Percentiles rank a stretch among this genome's conserved stretches.
These are phyloP conservation scores for Neopelma chrysocephalum DNA, from an alignment of 2,797 vertebrate genomes.

Conservation along the genomic window DNA sequence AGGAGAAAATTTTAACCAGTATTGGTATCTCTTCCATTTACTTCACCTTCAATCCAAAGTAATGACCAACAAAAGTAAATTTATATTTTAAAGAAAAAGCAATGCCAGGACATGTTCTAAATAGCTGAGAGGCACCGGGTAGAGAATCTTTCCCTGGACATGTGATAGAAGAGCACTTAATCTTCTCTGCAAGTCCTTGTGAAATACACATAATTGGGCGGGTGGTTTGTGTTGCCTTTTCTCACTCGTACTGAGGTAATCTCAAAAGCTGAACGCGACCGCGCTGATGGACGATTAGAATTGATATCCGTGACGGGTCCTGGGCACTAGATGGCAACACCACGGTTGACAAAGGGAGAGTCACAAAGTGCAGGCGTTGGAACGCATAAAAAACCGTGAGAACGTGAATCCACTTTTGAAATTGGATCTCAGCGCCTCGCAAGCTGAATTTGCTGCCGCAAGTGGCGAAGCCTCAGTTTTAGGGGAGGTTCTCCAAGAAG, in stretches of 20 bases:
- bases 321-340: background rate
- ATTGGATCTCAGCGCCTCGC: fast-evolving
- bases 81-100: background rate
- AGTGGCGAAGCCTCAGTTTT: too few species aligned
- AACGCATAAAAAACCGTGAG: too few species aligned
- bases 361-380: fast-evolving
- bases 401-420: background rate
- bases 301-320: background rate
- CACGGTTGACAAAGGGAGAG: background rate
- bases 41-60: background rate
- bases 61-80: background rate
- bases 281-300: fast-evolving
- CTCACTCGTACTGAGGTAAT: fast-evolving
- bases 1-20: background rate
- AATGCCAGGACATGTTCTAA: background rate
- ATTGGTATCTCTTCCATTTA: background rate
- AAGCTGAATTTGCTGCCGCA: too few species aligned
- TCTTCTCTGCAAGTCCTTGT: background rate
- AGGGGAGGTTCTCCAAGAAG: background rate
- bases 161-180: background rate
- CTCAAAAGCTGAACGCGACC: background rate
- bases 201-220: background rate
- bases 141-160: background rate
- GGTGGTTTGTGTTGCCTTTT: background rate
- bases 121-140: background rate